Evolutionary conservation across 2,113 vertebrate species (phyloP).

Genomic region (Myrmecobius fasciatus): DNA sequence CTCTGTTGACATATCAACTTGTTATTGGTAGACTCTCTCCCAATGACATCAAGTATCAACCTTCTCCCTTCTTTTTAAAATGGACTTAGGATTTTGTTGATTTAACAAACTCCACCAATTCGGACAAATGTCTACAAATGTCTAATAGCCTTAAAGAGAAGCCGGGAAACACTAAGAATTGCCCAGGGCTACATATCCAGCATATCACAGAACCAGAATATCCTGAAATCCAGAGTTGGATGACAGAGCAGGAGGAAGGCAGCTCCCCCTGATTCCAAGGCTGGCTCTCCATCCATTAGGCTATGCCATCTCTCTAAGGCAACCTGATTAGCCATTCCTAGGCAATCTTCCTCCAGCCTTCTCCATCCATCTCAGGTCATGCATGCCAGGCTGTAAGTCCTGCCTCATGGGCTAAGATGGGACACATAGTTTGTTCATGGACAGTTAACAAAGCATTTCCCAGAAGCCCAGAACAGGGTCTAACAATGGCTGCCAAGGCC

Average conservation of each 20-base stretch:
- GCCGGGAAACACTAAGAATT: background rate
- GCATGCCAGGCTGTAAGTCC: background rate
- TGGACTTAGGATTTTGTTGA: background rate
- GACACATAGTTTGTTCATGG: background rate
- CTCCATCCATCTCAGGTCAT: background rate
- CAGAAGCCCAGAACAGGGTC: background rate
- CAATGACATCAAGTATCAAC: background rate
- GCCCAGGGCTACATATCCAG: background rate
- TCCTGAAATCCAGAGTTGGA: background rate
- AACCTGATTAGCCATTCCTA: background rate
- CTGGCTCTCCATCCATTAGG: background rate
- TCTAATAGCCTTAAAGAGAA: background rate
- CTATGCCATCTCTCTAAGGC: background rate
- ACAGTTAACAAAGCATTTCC: background rate
- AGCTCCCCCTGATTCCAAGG: background rate
- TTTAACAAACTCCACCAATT: background rate
- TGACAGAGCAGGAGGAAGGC: background rate
- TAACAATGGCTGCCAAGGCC: background rate
- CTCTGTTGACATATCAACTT: background rate
- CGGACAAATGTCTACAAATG: background rate
- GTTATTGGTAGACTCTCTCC: background rate
- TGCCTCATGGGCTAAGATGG: background rate
- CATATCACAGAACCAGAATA: background rate
- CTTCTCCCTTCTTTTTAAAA: background rate
- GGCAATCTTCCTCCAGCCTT: background rate